These are phyloP conservation scores for Chromobotia macracanthus DNA, from an alignment of 2,797 vertebrate genomes.

Conservation along the genomic window DNA sequence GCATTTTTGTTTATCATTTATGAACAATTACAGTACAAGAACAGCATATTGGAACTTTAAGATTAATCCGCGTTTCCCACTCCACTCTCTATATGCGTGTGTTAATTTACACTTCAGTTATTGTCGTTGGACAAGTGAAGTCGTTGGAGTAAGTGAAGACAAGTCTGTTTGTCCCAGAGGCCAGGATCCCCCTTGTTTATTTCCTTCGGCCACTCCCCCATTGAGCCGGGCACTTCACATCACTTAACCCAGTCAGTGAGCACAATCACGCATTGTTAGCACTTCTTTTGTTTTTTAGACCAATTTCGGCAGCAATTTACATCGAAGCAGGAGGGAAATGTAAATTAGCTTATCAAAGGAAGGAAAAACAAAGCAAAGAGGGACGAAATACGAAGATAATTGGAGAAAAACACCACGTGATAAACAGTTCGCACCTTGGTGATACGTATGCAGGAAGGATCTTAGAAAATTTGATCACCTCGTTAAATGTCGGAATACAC, in stretches of 20 bases:
- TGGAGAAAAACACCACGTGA: constrained; percentile 26
- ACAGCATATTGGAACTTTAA: background rate
- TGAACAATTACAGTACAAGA: background rate
- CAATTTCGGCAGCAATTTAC: constrained; percentile 53
- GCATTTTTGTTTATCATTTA: background rate
- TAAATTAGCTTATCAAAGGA: constrained; percentile 50
- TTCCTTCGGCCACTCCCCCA: constrained; percentile 33
- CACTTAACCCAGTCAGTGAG: constrained; percentile 47
- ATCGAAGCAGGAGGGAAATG: constrained; percentile 45
- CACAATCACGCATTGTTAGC: constrained; percentile 50
- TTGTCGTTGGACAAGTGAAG: too few species aligned
- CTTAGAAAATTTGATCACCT: constrained; percentile 51
- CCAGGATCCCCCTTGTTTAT: constrained; percentile 45
- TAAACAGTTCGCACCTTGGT: constrained; percentile 45
- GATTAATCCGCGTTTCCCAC: background rate
- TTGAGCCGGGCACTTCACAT: constrained; percentile 44
- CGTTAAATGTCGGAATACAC: constrained; percentile 41
- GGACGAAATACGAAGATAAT: constrained; percentile 9
- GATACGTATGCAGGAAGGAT: constrained; percentile 37
- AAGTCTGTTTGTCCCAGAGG: constrained; percentile 23
- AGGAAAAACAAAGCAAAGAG: constrained; percentile 28
- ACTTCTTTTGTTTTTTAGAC: constrained; percentile 10
- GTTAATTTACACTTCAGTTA: constrained; percentile 50
- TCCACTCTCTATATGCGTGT: constrained; percentile 2
- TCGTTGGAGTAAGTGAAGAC: constrained; percentile 48